phyloP scores from a whole-genome alignment of 2,888 invertebrate species.

The Oxyteleia sp. region DNA sequence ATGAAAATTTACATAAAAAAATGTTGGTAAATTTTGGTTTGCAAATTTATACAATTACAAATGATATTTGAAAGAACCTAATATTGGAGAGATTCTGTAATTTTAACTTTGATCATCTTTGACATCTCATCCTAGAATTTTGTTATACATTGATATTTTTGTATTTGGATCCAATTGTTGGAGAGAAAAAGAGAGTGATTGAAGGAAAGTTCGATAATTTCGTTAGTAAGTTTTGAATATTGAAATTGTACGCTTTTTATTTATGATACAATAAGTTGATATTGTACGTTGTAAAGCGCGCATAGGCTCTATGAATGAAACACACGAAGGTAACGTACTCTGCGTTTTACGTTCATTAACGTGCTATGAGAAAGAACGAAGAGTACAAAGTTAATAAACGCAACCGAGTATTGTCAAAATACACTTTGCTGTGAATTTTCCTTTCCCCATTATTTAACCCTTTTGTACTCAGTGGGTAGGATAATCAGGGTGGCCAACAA shows the following conservation, averaged over 20 bases:
- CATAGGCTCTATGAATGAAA: constrained; percentile 56
- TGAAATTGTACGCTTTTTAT: constrained; percentile 60
- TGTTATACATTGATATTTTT: constrained; percentile 48
- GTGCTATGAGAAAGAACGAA: constrained; percentile 48
- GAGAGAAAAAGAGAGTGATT: constrained; percentile 31
- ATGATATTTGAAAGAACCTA: no score
- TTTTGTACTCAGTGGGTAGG: no score
- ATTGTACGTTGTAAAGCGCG: constrained; percentile 61
- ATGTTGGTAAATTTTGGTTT: no score
- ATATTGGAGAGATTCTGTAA: no score
- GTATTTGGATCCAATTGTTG: constrained; percentile 28
- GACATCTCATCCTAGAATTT: no score
- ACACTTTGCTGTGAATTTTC: neutral
- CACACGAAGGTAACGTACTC: constrained; percentile 45
- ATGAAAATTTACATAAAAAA: no score
- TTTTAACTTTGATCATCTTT: no score
- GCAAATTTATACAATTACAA: no score
- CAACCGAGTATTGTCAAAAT: constrained; percentile 55
- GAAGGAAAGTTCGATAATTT: constrained; percentile 62
- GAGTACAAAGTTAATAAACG: constrained; percentile 67
- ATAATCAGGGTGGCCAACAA: no score
- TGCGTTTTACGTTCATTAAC: constrained; percentile 58
- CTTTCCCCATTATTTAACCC: neutral
- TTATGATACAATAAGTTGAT: constrained; percentile 67
- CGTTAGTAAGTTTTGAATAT: constrained; percentile 50